Base-by-base conservation (phyloP, 2,113 vertebrate species). In the Otus sunia region DNA sequence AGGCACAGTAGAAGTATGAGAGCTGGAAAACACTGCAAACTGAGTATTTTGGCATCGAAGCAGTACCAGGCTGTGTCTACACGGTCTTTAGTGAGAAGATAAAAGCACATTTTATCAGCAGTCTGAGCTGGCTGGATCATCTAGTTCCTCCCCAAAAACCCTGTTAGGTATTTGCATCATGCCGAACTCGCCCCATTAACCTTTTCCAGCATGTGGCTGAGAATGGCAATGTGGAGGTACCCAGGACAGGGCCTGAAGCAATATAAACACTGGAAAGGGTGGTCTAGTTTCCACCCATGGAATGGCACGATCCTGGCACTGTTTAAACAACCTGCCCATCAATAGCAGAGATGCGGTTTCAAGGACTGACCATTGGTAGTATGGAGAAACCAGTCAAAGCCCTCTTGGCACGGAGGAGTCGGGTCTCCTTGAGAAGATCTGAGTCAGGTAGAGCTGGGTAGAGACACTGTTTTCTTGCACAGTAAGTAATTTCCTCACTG, bases 1-100 rank as follows among this genome's bases (percentile, higher is more conserved):
- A 88, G 60, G 91, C 62, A 39, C 49, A 45, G n/a, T 47, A 63
- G 64, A 89, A 93, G 34, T 68, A 62, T 0, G 1, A 80, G 45
- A 91, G 17, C 64, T 86, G 63, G 34, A 76, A 86, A 86, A 53
- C 21, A 45, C 29, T 81, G 78, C 43, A 95, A 93, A 83, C 80
- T 71, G 82, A 74, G 66, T 80, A 82, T 93, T 66, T n/a, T 90
- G 76, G 36, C 79, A 78, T 96, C 91, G 85, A 87, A 94, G 69
- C 60, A 67, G n/a, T 91, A 64, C 56, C 56, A 34, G 64, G 18
- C 86, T 92, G 39, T 92, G 64, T 89, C 93, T 92, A 34, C 37
- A 4, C 67, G 47, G 84, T 92, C 76, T 91, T 96, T 85, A 89
- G 76, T 7, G 2, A 43, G 56, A 84, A 91, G 94, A 89, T 91